These are phyloP conservation scores for Orchesella flavescens DNA, from an alignment of 2,888 invertebrate genomes.

Conservation along the genomic window DNA sequence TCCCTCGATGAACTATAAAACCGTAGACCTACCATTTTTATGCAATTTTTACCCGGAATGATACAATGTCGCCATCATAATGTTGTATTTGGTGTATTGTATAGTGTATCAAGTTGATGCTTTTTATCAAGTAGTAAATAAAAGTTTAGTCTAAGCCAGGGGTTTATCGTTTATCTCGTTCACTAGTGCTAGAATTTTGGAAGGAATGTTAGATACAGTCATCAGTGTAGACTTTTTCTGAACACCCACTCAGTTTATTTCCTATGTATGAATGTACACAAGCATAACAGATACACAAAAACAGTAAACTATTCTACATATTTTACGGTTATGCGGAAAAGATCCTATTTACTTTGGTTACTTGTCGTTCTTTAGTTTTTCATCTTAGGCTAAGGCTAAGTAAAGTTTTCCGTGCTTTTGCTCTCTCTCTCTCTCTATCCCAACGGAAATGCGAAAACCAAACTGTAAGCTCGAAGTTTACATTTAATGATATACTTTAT, in stretches of 20 bases:
- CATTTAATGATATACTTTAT: not conserved
- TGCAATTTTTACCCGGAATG: no score
- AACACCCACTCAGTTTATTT: not conserved
- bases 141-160: not conserved
- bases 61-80: no score
- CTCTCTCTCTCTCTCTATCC: not conserved
- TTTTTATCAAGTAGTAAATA: no score
- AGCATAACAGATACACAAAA: not conserved
- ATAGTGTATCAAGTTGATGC: no score
- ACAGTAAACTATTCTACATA: slow-evolving; percentile 21
- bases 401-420: not conserved
- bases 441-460: slow-evolving; percentile 8
- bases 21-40: no score
- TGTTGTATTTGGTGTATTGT: no score
- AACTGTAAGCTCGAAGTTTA: not conserved
- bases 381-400: no score
- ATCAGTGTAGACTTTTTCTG: no score
- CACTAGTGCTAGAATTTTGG: not conserved
- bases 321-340: slow-evolving; percentile 34
- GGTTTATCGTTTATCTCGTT: not conserved
- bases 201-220: no score
- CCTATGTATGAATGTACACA: not conserved
- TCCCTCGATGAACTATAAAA: no score
- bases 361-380: no score
- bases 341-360: slow-evolving; percentile 37